A percentile compares a stretch with the other conserved stretches of the same genome.
These are phyloP conservation scores for Podabrus alpinus DNA, from an alignment of 2,888 invertebrate genomes.

Conservation along the genomic window DNA sequence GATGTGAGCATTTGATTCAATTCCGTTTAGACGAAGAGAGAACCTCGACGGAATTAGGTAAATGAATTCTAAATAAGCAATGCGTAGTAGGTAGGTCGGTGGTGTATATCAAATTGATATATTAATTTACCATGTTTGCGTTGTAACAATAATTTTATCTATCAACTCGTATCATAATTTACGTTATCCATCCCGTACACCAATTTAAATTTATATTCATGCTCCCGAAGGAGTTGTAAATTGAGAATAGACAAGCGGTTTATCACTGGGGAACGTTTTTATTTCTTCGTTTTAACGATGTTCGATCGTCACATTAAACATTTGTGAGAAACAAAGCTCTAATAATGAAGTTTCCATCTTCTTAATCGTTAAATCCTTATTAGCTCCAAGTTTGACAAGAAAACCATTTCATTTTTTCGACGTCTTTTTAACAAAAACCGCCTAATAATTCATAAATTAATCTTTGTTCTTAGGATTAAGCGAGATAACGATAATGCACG, in stretches of 20 bases:
- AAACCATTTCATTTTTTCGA: background rate
- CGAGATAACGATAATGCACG: background rate
- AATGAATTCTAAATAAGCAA: slow-evolving; percentile 36
- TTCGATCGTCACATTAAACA: slow-evolving; percentile 4
- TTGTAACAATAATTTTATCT: slow-evolving; percentile 22
- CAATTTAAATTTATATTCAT: slow-evolving; percentile 12
- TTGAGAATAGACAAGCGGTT: slow-evolving; percentile 15
- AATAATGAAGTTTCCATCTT: slow-evolving; percentile 1
- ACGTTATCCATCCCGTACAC: background rate
- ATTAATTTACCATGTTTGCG: slow-evolving; percentile 24
- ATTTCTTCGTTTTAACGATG: slow-evolving; percentile 4
- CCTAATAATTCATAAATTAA: background rate
- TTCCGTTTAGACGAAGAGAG: slow-evolving; percentile 12
- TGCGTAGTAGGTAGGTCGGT: slow-evolving; percentile 30
- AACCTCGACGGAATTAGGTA: slow-evolving; percentile 30
- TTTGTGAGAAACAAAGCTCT: slow-evolving; percentile 3
- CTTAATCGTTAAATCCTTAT: slow-evolving; percentile 4
- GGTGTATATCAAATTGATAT: slow-evolving; percentile 22
- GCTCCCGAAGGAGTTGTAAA: slow-evolving; percentile 11
- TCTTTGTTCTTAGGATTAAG: background rate
- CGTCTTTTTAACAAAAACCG: background rate
- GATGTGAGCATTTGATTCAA: slow-evolving; percentile 20
- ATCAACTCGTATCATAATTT: slow-evolving; percentile 19
- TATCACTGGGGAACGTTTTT: slow-evolving; percentile 13
- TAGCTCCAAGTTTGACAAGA: background rate